These are phyloP conservation scores for Notothenia coriiceps DNA, from an alignment of 2,113 vertebrate species.

Conservation along the genomic window DNA sequence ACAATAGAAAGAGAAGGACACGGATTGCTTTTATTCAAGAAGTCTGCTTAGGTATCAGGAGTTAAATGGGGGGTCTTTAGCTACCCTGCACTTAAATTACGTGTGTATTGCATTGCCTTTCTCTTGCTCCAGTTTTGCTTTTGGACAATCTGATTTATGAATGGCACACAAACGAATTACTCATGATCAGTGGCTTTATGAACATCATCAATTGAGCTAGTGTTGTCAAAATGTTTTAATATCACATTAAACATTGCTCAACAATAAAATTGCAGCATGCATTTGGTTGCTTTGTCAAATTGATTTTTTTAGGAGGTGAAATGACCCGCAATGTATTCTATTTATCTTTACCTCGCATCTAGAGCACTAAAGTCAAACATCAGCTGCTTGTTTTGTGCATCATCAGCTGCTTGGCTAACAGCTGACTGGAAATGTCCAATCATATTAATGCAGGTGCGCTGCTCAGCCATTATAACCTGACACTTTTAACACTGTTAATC, in stretches of 20 bases:
- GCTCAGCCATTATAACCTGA: not conserved
- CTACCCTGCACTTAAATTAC: not conserved
- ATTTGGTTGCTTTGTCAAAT: not conserved
- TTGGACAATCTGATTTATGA: not conserved
- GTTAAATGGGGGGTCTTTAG: not conserved
- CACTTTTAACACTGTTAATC: not conserved
- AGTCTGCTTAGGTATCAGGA: not conserved
- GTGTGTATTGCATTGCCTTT: not conserved
- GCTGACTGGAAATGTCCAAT: not conserved
- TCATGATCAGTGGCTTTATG: not conserved
- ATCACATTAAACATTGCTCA: not conserved
- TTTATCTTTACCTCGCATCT: not conserved
- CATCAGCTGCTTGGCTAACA: not conserved
- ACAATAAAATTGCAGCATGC: too few species aligned
- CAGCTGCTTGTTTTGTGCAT: not conserved
- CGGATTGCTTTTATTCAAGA: not conserved
- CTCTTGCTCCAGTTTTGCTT: not conserved
- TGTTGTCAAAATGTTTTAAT: not conserved
- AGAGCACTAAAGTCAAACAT: not conserved
- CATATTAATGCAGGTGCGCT: slow-evolving; percentile 2
- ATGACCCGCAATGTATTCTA: not conserved
- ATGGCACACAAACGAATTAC: not conserved
- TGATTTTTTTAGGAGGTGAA: not conserved
- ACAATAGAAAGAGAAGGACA: slow-evolving; percentile 4
- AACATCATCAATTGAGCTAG: not conserved